phyloP scores from a whole-genome alignment of 2,888 invertebrate species.

The Cecidostiba fungosa region DNA sequence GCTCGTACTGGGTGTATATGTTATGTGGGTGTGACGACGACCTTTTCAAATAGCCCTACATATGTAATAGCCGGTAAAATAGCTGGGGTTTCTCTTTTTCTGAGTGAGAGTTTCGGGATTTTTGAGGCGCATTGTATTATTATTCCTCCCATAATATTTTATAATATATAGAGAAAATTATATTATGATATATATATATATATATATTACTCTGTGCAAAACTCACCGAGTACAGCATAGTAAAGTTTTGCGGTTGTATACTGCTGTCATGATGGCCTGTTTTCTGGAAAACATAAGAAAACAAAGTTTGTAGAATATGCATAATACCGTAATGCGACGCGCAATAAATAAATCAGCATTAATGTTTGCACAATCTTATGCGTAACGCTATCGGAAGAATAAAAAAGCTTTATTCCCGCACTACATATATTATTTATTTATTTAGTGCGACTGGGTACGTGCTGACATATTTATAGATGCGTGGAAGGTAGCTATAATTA shows the following conservation, averaged over 20 bases:
- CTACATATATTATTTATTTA: neutral
- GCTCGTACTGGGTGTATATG: neutral
- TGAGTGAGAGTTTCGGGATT: neutral
- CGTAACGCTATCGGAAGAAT: neutral
- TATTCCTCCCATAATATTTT: too few relatives aligned
- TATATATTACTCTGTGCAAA: too few relatives aligned
- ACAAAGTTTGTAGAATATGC: neutral
- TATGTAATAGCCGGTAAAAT: neutral
- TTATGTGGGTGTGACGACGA: neutral
- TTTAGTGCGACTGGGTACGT: neutral
- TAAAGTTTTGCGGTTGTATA: too few relatives aligned
- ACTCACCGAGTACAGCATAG: too few relatives aligned
- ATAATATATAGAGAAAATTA: too few relatives aligned
- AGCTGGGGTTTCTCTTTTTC: neutral
- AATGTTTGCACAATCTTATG: neutral
- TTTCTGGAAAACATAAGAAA: too few relatives aligned
- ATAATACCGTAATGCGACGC: neutral
- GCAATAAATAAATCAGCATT: neutral
- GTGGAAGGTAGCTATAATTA: conserved; percentile 7
- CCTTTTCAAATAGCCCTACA: neutral
- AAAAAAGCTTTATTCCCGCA: neutral
- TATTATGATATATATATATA: too few relatives aligned
- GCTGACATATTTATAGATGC: conserved; percentile 23
- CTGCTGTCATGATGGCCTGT: too few relatives aligned
- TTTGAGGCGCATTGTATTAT: neutral